These are phyloP conservation scores for Embidobia sp. DNA, from an alignment of 2,888 invertebrate genomes.

Conservation along the genomic window DNA sequence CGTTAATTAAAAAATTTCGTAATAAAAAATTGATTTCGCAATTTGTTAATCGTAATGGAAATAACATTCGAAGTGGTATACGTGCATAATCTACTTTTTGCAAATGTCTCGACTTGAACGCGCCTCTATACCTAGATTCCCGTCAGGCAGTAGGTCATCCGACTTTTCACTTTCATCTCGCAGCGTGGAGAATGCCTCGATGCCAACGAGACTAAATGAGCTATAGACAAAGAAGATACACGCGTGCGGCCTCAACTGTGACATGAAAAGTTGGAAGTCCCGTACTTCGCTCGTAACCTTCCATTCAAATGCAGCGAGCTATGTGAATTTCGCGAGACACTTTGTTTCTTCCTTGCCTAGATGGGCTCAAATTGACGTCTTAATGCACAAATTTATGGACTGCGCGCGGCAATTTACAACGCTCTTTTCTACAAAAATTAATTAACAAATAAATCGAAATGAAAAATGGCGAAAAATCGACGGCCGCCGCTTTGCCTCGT, in stretches of 20 bases:
- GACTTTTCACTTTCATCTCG: slow-evolving; percentile 80
- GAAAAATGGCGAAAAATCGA: too few species aligned
- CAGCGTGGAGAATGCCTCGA: slow-evolving; percentile 58
- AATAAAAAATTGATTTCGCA: too few species aligned
- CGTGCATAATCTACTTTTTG: slow-evolving; percentile 57
- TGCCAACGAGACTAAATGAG: slow-evolving; percentile 52
- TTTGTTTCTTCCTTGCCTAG: slow-evolving; percentile 36
- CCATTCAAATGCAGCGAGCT: slow-evolving; percentile 41
- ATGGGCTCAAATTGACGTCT: slow-evolving; percentile 36
- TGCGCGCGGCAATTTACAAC: slow-evolving; percentile 6
- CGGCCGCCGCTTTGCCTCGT: too few species aligned
- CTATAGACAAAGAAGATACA: slow-evolving; percentile 62
- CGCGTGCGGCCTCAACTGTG: slow-evolving; percentile 53
- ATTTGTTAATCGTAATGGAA: too few species aligned
- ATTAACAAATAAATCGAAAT: too few species aligned
- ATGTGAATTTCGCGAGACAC: slow-evolving; percentile 42
- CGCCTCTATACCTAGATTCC: slow-evolving; percentile 75
- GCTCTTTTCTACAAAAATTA: too few species aligned
- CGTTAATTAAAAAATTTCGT: too few species aligned
- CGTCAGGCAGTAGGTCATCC: slow-evolving; percentile 79
- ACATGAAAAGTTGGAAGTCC: slow-evolving; percentile 46
- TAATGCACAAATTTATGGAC: slow-evolving; percentile 30
- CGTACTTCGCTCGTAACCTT: slow-evolving; percentile 44
- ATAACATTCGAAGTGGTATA: too few species aligned
- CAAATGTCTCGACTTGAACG: slow-evolving; percentile 42